Evolutionary conservation across 2,113 vertebrate genomes (phyloP).

Genomic region (Siniperca chuatsi): DNA sequence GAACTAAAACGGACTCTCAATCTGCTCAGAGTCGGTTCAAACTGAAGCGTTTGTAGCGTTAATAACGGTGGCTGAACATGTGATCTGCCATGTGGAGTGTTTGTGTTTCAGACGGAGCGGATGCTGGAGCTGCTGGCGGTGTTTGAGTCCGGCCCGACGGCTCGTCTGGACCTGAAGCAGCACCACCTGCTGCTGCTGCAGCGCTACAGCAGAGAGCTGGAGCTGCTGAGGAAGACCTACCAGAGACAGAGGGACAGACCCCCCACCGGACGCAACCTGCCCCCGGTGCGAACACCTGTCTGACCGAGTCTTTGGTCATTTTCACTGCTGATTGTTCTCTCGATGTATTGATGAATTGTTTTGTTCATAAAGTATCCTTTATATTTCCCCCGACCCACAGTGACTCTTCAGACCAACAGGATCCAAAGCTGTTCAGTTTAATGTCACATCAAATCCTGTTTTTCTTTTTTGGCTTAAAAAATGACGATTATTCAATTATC

Average conservation of each 20-base stretch:
- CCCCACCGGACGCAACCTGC: slow-evolving; percentile 82
- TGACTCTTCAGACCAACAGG: no score
- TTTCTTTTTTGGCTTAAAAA: no score
- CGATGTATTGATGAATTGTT: background rate
- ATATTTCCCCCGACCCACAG: no score
- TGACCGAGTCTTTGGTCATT: no score
- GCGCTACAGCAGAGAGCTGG: slow-evolving; percentile 84
- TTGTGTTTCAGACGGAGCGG: slow-evolving; percentile 83
- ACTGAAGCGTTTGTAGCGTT: no score
- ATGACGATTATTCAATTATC: no score
- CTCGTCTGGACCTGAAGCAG: slow-evolving; percentile 81
- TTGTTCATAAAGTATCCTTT: no score
- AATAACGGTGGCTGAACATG: no score
- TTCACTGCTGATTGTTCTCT: background rate
- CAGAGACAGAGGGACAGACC: slow-evolving; percentile 85
- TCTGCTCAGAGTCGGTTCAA: background rate
- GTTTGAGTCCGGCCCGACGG: slow-evolving; percentile 80
- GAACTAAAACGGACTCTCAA: background rate
- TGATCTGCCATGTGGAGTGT: background rate
- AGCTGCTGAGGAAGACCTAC: slow-evolving; percentile 84
- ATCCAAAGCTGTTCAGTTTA: no score
- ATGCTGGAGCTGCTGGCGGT: slow-evolving; percentile 83
- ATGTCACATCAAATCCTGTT: no score
- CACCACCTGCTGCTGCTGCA: slow-evolving; percentile 83
- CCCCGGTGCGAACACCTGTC: slow-evolving; percentile 79